A percentile compares a stretch with the other conserved stretches of the same genome.
Evolutionary conservation across 2,888 invertebrate genomes (phyloP).

Genomic region (Branchipolynoe longqiensis): DNA sequence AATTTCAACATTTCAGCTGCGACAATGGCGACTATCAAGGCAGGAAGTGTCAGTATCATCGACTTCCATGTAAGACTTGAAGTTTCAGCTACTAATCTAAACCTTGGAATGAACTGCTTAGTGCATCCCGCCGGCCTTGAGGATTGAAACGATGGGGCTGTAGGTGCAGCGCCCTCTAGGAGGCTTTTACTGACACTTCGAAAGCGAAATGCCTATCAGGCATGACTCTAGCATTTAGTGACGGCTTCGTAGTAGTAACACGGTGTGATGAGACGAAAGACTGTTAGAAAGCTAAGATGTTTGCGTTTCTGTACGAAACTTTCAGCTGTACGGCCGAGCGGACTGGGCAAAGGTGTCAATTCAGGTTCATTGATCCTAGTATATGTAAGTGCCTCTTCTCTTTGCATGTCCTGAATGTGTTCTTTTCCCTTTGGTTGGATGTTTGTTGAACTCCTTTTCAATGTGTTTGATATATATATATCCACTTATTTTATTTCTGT

Average conservation of each 20-base stretch:
- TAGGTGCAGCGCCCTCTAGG: constrained; percentile 24
- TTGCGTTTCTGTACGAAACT: constrained; percentile 31
- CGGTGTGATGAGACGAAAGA: not conserved
- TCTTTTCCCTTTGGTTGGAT: constrained; percentile 12
- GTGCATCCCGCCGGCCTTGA: constrained; percentile 7
- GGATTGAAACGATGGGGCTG: not conserved
- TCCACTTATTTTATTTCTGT: too few relatives aligned
- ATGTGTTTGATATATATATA: too few relatives aligned
- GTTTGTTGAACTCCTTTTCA: too few relatives aligned
- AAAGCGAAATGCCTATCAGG: not conserved
- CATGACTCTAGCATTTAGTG: constrained; percentile 39
- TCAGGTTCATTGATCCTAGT: constrained; percentile 46
- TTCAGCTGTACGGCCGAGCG: constrained; percentile 48
- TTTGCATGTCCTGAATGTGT: constrained; percentile 46
- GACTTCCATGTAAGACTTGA: not conserved
- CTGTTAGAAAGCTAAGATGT: constrained; percentile 37
- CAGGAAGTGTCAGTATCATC: not conserved
- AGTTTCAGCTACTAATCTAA: constrained; percentile 45
- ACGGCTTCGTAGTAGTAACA: constrained; percentile 48
- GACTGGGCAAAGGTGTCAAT: constrained; percentile 35
- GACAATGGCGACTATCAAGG: not conserved
- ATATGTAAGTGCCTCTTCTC: constrained; percentile 58
- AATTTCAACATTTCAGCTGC: constrained; percentile 27
- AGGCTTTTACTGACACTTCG: constrained; percentile 43
- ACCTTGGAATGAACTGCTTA: constrained; percentile 44